Evolutionary conservation across 2,113 vertebrate genomes (phyloP).

Genomic region (Etia nguti): DNA sequence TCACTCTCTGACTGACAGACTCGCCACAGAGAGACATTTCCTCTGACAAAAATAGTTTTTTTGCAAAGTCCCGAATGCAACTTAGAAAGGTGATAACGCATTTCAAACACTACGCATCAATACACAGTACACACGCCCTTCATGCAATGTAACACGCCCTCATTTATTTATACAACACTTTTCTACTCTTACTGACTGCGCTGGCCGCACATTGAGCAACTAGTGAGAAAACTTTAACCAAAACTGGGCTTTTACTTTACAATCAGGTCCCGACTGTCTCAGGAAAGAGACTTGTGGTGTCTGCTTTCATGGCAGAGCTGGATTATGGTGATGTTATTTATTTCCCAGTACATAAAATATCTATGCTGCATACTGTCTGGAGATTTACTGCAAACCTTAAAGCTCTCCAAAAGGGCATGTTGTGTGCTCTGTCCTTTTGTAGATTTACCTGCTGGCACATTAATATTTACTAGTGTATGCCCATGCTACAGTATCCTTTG

Average conservation of each 20-base stretch:
- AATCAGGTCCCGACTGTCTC: fast-evolving
- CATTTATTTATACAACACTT: not conserved
- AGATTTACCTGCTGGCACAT: not conserved
- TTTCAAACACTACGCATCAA: not conserved
- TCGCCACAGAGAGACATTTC: not conserved
- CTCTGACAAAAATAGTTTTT: not conserved
- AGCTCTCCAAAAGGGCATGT: not conserved
- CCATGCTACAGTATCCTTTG: not conserved
- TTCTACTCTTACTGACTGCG: not conserved
- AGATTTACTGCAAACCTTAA: not conserved
- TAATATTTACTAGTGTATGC: not conserved
- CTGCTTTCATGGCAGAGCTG: not conserved
- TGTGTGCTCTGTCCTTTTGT: not conserved
- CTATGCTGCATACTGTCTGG: not conserved
- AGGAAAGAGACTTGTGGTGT: not conserved
- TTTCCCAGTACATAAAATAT: not conserved
- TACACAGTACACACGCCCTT: not conserved
- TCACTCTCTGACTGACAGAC: not conserved
- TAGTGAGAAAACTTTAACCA: not conserved
- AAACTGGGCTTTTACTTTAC: not conserved
- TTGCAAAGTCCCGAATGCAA: not conserved
- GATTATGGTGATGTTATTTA: not conserved
- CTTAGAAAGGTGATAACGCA: not conserved
- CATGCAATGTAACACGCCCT: not conserved
- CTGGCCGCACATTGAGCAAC: not conserved